Conservation (phyloP, 2,888 invertebrate genomes). For the Drosophila anomalipes region DNA sequence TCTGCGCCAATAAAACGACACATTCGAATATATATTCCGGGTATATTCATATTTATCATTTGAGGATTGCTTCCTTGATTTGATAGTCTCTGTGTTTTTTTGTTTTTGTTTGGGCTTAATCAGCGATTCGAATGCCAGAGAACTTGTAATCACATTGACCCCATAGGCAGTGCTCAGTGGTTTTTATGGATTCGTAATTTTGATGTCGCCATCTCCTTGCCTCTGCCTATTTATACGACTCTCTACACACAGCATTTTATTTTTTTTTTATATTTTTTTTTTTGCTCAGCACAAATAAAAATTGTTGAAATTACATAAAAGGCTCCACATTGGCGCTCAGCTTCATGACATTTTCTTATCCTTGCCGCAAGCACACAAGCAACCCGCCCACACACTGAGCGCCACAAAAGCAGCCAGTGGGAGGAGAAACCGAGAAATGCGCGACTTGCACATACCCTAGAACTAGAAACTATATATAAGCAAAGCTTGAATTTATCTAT, state of each 20-base stretch:
- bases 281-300: slow-evolving; percentile 60
- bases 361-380: slow-evolving; percentile 43
- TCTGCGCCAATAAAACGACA: slow-evolving; percentile 5
- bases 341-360: slow-evolving; percentile 74
- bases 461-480: not conserved
- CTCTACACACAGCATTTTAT: slow-evolving; percentile 19
- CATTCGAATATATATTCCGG: not conserved
- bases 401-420: slow-evolving; percentile 48
- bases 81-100: not conserved
- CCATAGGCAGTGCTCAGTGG: slow-evolving; percentile 32
- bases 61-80: not conserved
- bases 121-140: slow-evolving; percentile 28
- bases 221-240: slow-evolving; percentile 48
- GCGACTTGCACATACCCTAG: slow-evolving; percentile 32
- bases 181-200: slow-evolving; percentile 39
- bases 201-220: slow-evolving; percentile 28
- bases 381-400: slow-evolving; percentile 31
- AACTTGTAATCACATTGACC: slow-evolving; percentile 31
- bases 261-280: slow-evolving; percentile 4
- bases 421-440: not conserved
- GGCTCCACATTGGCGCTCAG: slow-evolving; percentile 78
- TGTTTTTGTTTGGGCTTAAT: slow-evolving; percentile 23
- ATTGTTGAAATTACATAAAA: slow-evolving; percentile 74
- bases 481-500: not conserved
- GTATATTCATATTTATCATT: slow-evolving; percentile 12